phyloP scores from a whole-genome alignment of 2,888 invertebrate species.

The Apotomis capreana region DNA sequence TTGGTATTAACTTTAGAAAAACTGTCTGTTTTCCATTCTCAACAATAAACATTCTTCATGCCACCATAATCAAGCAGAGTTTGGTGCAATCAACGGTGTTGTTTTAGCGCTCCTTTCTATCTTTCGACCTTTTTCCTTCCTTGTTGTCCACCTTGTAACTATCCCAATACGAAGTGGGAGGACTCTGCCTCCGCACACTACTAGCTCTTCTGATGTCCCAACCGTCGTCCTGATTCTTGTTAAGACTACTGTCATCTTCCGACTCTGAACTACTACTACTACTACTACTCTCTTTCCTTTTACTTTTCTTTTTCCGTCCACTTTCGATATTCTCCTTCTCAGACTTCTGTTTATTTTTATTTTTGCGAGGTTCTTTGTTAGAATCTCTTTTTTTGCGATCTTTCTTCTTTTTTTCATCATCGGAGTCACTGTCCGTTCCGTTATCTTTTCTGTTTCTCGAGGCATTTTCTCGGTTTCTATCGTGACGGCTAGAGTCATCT shows the following conservation, averaged over 20 bases:
- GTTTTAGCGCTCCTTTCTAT: slow-evolving; percentile 20
- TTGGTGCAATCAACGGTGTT: neutral
- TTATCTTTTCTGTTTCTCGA: slow-evolving; percentile 40
- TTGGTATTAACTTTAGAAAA: no score
- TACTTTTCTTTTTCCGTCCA: slow-evolving; percentile 9
- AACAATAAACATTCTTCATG: neutral
- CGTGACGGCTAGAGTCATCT: neutral
- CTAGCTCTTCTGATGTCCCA: slow-evolving; percentile 56
- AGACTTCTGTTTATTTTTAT: slow-evolving; percentile 40
- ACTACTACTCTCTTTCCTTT: slow-evolving; percentile 9
- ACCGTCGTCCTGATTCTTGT: slow-evolving; percentile 38
- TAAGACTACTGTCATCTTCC: slow-evolving; percentile 11
- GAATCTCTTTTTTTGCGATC: slow-evolving; percentile 34
- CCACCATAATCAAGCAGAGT: neutral
- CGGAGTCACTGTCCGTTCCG: slow-evolving; percentile 40
- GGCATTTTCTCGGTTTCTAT: slow-evolving; percentile 26
- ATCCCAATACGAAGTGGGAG: slow-evolving; percentile 56
- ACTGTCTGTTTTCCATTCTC: no score
- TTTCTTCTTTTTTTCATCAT: slow-evolving; percentile 44
- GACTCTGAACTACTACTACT: slow-evolving; percentile 19
- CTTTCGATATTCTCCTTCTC: slow-evolving; percentile 40
- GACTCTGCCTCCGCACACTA: slow-evolving; percentile 44
- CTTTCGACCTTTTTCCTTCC: slow-evolving; percentile 40
- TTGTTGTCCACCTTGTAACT: slow-evolving; percentile 47
- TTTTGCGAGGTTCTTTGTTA: slow-evolving; percentile 33